Percentiles rank a stretch among this genome's conserved stretches.
Evolutionary conservation across 2,888 invertebrate species (phyloP).

Genomic region (Euplagia quadripunctaria): DNA sequence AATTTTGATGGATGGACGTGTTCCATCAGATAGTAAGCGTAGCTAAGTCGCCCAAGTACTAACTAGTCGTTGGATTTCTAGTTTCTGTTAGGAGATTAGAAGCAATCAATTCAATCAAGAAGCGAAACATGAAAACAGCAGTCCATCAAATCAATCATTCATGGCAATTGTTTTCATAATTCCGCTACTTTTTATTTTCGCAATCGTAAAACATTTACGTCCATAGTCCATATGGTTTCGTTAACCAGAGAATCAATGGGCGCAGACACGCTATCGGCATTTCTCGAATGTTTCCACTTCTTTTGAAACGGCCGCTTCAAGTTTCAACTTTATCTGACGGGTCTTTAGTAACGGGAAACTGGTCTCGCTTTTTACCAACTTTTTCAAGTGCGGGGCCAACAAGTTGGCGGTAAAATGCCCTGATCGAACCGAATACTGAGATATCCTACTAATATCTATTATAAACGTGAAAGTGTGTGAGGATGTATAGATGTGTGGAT

Average conservation of each 20-base stretch:
- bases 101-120: slow-evolving; percentile 13
- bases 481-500: too few relatives aligned
- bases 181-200: slow-evolving; percentile 16
- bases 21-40: not conserved
- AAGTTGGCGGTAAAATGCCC: slow-evolving; percentile 36
- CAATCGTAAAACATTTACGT: slow-evolving; percentile 42
- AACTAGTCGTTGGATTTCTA: slow-evolving; percentile 1
- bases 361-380: slow-evolving; percentile 64
- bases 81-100: not conserved
- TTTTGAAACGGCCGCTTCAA: slow-evolving; percentile 70
- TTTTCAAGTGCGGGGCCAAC: slow-evolving; percentile 54
- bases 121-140: slow-evolving; percentile 11
- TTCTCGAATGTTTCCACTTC: slow-evolving; percentile 68
- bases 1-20: not conserved
- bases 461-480: too few relatives aligned
- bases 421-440: not conserved
- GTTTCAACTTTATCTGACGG: slow-evolving; percentile 68
- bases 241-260: slow-evolving; percentile 62
- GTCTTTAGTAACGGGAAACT: slow-evolving; percentile 66
- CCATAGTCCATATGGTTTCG: slow-evolving; percentile 42
- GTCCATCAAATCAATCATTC: slow-evolving; percentile 13
- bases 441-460: too few relatives aligned
- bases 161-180: slow-evolving; percentile 12
- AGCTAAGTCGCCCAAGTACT: not conserved
- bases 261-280: slow-evolving; percentile 63